Conservation (phyloP, 2,888 invertebrate species). For the Rhagonycha lutea region DNA sequence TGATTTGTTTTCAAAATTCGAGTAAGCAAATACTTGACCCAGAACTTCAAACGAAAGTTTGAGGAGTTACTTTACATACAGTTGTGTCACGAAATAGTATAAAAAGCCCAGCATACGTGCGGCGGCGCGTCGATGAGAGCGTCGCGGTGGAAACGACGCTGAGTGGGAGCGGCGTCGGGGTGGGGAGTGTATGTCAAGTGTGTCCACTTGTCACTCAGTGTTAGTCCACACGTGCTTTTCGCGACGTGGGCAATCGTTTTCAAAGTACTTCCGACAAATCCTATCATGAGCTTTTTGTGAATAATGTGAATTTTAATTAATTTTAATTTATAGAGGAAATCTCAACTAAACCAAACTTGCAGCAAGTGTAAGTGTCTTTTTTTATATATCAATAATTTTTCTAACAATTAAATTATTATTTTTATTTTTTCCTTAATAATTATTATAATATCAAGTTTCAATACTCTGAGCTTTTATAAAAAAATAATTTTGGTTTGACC, state of each 20-base stretch:
- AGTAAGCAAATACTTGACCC: background rate
- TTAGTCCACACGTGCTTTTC: conserved; percentile 38
- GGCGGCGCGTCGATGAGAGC: conserved; percentile 32
- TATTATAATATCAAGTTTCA: background rate
- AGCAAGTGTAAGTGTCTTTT: background rate
- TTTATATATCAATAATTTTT: background rate
- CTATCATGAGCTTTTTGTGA: conserved; percentile 21
- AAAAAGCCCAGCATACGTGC: conserved; percentile 25
- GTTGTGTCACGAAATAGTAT: conserved; percentile 13
- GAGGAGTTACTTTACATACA: conserved; percentile 16
- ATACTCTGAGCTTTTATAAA: background rate
- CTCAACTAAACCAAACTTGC: background rate
- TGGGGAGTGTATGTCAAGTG: conserved; percentile 39
- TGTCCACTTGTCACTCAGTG: conserved; percentile 39
- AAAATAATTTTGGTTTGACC: background rate
- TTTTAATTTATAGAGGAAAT: background rate
- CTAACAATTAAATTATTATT: background rate
- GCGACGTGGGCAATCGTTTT: conserved; percentile 23
- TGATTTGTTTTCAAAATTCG: background rate
- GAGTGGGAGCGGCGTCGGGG: conserved; percentile 32
- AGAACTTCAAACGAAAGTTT: conserved; percentile 13
- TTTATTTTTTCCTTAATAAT: background rate
- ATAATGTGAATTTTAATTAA: conserved; percentile 15
- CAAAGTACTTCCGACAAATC: conserved; percentile 22
- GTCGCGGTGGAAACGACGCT: conserved; percentile 30